Evolutionary conservation across 2,797 vertebrate genomes (phyloP).

Genomic region (Enteromius anoplus): DNA sequence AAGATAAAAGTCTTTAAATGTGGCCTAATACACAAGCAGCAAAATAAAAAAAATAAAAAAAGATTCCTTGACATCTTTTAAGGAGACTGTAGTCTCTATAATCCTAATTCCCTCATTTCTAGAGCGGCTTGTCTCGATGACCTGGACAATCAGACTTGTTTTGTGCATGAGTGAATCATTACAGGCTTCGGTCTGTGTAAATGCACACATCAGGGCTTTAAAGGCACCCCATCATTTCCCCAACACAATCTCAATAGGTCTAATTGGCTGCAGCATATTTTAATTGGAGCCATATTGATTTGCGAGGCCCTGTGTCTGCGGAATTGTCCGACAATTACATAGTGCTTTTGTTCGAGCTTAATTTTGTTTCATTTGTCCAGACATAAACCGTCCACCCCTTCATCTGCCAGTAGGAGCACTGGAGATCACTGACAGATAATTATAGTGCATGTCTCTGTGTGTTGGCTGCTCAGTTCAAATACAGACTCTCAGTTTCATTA

Average conservation of each 20-base stretch:
- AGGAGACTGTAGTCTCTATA: constrained; percentile 10
- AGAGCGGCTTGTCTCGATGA: constrained; percentile 31
- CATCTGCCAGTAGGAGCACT: constrained; percentile 34
- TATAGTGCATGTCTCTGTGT: constrained; percentile 52
- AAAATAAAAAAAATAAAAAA: constrained; percentile 1
- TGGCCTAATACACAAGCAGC: not conserved
- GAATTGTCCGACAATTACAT: constrained; percentile 67
- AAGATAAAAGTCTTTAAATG: too few relatives aligned
- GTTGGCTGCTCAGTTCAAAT: constrained; percentile 43
- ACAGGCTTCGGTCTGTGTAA: constrained; percentile 76
- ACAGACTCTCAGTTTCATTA: constrained; percentile 53
- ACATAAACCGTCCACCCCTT: constrained; percentile 47
- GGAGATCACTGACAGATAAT: constrained; percentile 62
- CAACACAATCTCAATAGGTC: constrained; percentile 74
- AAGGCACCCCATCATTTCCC: constrained; percentile 74
- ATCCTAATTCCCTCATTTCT: constrained; percentile 7
- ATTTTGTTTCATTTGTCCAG: constrained; percentile 56
- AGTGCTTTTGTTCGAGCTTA: constrained; percentile 71
- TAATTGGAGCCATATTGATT: constrained; percentile 78
- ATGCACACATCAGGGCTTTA: constrained; percentile 73
- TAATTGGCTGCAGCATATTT: constrained; percentile 80
- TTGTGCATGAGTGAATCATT: constrained; percentile 68
- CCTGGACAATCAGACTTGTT: constrained; percentile 71
- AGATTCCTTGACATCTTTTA: constrained; percentile 25
- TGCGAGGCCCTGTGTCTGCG: constrained; percentile 72